These are phyloP conservation scores for Paratilapia polleni DNA, from an alignment of 2,113 vertebrate species.

Conservation along the genomic window DNA sequence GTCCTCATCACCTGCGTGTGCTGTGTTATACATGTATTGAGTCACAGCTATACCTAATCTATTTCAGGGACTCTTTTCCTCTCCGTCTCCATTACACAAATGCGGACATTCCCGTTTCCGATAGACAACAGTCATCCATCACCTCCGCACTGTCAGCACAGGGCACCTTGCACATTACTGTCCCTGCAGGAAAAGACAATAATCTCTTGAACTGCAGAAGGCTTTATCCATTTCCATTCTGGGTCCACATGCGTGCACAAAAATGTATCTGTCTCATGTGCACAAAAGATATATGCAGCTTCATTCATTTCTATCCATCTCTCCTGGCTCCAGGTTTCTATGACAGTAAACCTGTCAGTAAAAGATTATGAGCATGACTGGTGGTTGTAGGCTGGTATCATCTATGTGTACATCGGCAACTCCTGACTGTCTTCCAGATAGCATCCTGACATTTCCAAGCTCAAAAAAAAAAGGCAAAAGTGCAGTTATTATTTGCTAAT, in stretches of 20 bases:
- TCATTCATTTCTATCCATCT: not conserved
- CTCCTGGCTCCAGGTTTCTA: slow-evolving; percentile 42
- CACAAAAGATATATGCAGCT: not conserved
- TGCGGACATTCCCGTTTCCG: slow-evolving; percentile 43
- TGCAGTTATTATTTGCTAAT: not conserved
- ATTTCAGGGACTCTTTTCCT: not conserved
- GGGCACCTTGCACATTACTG: slow-evolving; percentile 5
- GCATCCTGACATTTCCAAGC: slow-evolving; percentile 16
- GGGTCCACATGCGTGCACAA: not conserved
- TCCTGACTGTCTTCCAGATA: not conserved
- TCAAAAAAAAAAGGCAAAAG: not conserved
- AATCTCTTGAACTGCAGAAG: slow-evolving; percentile 6
- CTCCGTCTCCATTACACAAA: slow-evolving; percentile 50
- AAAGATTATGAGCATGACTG: slow-evolving; percentile 37
- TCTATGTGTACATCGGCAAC: not conserved
- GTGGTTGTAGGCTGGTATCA: slow-evolving; percentile 20
- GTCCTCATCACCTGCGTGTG: not conserved
- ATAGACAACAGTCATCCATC: slow-evolving; percentile 47
- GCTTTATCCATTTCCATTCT: not conserved
- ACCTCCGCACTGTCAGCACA: slow-evolving; percentile 25
- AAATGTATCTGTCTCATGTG: not conserved
- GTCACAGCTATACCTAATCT: not conserved
- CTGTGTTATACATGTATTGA: not conserved
- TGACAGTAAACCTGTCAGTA: slow-evolving; percentile 34
- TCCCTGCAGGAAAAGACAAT: slow-evolving; percentile 24